Base-by-base conservation (phyloP, 2,797 vertebrate species). In the Tarsius wallacei region DNA sequence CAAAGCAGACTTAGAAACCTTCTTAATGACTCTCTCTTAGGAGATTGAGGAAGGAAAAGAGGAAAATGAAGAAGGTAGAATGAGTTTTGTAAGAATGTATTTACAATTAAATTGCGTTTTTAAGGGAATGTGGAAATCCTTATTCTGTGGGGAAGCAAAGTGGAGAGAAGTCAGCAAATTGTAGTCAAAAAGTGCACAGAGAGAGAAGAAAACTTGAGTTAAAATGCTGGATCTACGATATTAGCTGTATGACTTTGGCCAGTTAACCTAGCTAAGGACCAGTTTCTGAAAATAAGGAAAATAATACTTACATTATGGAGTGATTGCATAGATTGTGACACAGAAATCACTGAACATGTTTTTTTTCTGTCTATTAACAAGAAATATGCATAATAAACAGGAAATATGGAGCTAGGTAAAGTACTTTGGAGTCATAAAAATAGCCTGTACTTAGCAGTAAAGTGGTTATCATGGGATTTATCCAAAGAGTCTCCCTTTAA, bases 71-170 rank as follows among this genome's bases (percentile, higher is more conserved):
- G 55, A 70, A 84, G 86, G 63, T 0, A 14, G 89, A 94, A 95
- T 57, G 83, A 91, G 73, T 33, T 95, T 95, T 92, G 66, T 61
- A 91, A 85, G 96, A 92, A 93, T 28, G 68, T 95, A 95, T 95
- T 98, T 97, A 95, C 93, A 97, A 93, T 92, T 95, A 96, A 95
- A 97, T 96, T 97, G 84, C 68, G 21, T 88, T 95, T 97, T 95
- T 92, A 96, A 89, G 64, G 84, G 78, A 92, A 86, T 87, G 47
- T 84, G 53, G 84, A 96, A 93, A 94, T 84, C 57, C 59, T 93
- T 88, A 59, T 31, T 94, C 53, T 91, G 74, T 47, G 66, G 71
- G 96, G 89, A 91, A 87, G 24, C 17, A 19, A 85, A 73, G 53
- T 88, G 28, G 55, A 92, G 42, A 70, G 82, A 88, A 95, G 78